Percentiles rank a stretch among this genome's conserved stretches.
Conservation (phyloP, 2,113 vertebrate species). For the Xiphorhynchus elegans region DNA sequence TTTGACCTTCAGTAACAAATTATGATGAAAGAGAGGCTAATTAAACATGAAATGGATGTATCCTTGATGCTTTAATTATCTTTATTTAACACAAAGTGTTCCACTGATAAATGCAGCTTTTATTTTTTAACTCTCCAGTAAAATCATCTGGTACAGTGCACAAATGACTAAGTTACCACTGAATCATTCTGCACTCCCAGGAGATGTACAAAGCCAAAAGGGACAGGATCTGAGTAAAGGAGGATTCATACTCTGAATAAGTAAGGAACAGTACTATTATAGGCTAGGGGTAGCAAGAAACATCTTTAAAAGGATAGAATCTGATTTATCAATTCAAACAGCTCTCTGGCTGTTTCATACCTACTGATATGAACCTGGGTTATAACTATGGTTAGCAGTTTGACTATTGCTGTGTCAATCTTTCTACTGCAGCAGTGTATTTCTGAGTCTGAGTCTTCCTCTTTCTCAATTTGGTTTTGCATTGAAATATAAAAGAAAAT, state of each 20-base stretch:
- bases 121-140: conserved; percentile 28
- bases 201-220: conserved; percentile 56
- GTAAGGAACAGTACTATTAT: conserved; percentile 44
- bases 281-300: conserved; percentile 12
- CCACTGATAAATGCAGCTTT: conserved; percentile 2
- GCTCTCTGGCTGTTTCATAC: not conserved
- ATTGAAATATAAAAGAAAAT: not conserved
- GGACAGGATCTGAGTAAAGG: conserved; percentile 55
- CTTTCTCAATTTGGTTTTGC: not conserved
- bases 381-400: not conserved
- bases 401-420: not conserved
- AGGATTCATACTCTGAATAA: conserved; percentile 63
- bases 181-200: conserved; percentile 49
- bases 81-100: conserved; percentile 48
- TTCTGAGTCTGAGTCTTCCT: not conserved
- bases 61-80: conserved; percentile 38
- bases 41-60: conserved; percentile 44
- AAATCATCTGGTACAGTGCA: not conserved
- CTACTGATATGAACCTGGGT: not conserved
- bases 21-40: conserved; percentile 33
- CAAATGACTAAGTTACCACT: conserved; percentile 48
- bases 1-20: conserved; percentile 31
- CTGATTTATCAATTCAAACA: conserved; percentile 51
- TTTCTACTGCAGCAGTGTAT: not conserved
- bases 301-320: not conserved